These are phyloP conservation scores for Incurvaria masculella DNA, from an alignment of 2,888 invertebrate genomes.

Conservation along the genomic window DNA sequence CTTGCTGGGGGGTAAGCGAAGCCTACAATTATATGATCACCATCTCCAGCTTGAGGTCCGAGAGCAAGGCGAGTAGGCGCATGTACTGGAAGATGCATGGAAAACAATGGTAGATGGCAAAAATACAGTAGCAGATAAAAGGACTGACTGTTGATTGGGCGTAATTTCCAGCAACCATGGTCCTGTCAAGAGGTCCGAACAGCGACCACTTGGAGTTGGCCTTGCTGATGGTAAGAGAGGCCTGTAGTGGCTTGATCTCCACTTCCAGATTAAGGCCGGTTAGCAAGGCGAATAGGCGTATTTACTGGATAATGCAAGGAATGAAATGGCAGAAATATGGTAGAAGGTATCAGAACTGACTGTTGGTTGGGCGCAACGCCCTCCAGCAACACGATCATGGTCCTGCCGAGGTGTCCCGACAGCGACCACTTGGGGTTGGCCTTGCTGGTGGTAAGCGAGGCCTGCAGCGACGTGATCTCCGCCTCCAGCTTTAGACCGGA, in stretches of 20 bases:
- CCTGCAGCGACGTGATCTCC: slow-evolving; percentile 87
- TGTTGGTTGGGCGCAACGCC: slow-evolving; percentile 89
- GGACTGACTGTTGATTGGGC: too few species aligned
- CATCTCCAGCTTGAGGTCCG: too few species aligned
- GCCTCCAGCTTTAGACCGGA: slow-evolving; percentile 94
- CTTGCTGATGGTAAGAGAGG: slow-evolving; percentile 85
- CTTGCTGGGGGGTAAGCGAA: too few species aligned
- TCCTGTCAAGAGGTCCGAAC: slow-evolving; percentile 78
- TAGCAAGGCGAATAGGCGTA: slow-evolving; percentile 81
- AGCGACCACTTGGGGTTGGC: slow-evolving; percentile 83
- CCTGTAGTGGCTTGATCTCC: slow-evolving; percentile 87
- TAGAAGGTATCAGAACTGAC: slow-evolving; percentile 54
- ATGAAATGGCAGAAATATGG: too few species aligned
- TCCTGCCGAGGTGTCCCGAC: slow-evolving; percentile 86
- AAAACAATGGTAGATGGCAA: too few species aligned
- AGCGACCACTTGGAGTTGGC: slow-evolving; percentile 83
- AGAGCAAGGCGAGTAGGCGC: too few species aligned
- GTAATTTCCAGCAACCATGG: too few species aligned
- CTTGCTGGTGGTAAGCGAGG: slow-evolving; percentile 85
- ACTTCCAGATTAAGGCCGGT: slow-evolving; percentile 94
- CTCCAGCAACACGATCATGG: slow-evolving; percentile 89
- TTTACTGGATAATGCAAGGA: too few species aligned
- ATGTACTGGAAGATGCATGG: too few species aligned
- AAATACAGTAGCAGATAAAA: too few species aligned
- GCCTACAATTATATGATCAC: too few species aligned